Evolutionary conservation across 37 sponge, comb jelly and placozoan species (phyloP).

Genomic region (Aplysina aerophoba): DNA sequence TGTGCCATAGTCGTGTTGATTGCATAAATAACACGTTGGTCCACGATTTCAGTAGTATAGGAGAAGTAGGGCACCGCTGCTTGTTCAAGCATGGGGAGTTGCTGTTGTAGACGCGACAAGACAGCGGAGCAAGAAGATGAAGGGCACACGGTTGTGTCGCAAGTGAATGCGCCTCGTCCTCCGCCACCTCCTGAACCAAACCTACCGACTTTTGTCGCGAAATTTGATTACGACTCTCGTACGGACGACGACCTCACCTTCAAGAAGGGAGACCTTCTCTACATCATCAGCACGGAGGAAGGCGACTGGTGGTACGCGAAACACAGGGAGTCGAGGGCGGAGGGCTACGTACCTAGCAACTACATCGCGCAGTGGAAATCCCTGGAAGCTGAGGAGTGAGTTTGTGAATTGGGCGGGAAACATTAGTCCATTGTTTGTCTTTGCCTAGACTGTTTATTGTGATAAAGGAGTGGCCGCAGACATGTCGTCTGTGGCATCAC

Average conservation of each 20-base stretch:
- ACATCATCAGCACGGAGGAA: slow-evolving; percentile 90
- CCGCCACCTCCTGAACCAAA: slow-evolving; percentile 38
- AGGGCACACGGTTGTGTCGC: not conserved
- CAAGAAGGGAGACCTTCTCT: slow-evolving; percentile 88
- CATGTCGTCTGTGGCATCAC: too few relatives aligned
- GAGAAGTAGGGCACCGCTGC: too few relatives aligned
- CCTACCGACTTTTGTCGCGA: slow-evolving; percentile 84
- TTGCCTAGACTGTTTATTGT: too few relatives aligned
- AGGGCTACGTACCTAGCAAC: slow-evolving; percentile 97
- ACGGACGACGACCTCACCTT: slow-evolving; percentile 95
- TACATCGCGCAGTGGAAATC: slow-evolving; percentile 91
- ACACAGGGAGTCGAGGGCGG: slow-evolving; percentile 69
- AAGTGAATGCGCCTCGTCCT: not conserved
- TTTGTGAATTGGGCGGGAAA: not conserved
- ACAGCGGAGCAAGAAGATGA: too few relatives aligned
- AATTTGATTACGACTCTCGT: slow-evolving; percentile 94
- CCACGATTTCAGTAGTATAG: too few relatives aligned
- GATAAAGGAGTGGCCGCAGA: too few relatives aligned
- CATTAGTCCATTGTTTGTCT: too few relatives aligned
- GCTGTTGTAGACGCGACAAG: too few relatives aligned
- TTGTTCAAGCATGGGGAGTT: too few relatives aligned
- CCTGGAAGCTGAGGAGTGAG: slow-evolving; percentile 98
- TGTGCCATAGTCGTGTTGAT: too few relatives aligned
- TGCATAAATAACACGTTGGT: too few relatives aligned
- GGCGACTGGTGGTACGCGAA: slow-evolving; percentile 98